Conservation (phyloP, 2,113 vertebrate genomes). For the Chionis minor region DNA sequence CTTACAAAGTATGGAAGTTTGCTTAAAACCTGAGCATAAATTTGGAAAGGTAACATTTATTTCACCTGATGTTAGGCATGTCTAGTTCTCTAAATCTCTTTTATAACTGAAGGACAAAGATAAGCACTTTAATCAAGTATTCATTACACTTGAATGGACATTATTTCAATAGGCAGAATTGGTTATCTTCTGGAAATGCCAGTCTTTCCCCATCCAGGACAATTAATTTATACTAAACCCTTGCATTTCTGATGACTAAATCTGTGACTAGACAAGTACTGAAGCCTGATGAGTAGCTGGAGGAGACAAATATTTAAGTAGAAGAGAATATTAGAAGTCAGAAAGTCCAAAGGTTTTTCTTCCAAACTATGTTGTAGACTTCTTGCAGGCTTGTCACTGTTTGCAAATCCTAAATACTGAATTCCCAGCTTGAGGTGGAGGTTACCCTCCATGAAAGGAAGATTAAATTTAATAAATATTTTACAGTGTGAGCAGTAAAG, state of each 20-base stretch:
- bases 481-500: background rate
- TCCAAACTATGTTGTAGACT: background rate
- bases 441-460: background rate
- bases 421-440: background rate
- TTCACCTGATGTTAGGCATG: background rate
- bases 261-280: background rate
- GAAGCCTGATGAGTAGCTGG: background rate
- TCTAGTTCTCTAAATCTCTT: background rate
- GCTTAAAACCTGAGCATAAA: background rate
- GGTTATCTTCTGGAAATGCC: background rate
- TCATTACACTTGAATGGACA: background rate
- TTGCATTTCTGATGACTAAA: background rate
- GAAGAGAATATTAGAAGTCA: background rate
- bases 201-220: background rate
- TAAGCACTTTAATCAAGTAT: background rate
- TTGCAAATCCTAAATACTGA: background rate
- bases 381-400: background rate
- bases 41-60: background rate
- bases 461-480: background rate
- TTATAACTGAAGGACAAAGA: background rate
- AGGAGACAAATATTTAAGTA: background rate
- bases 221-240: background rate
- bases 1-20: background rate
- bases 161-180: background rate
- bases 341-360: background rate